Evolutionary conservation across 2,113 vertebrate species (phyloP), one percentile per base, ranked within the genome.

Genomic region (Calypte anna): DNA sequence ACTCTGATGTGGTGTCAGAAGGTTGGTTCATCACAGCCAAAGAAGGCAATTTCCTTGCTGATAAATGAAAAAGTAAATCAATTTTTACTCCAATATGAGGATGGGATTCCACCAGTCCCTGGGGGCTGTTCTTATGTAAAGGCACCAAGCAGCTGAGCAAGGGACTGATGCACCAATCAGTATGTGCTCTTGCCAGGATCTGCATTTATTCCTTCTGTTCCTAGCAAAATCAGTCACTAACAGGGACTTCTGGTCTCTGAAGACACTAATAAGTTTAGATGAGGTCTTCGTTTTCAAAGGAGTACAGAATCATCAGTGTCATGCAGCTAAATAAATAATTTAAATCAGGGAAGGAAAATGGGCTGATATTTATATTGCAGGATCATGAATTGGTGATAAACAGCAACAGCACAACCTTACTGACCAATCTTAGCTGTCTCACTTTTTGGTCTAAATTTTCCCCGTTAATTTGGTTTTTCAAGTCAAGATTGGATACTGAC

Each of bases 31-130:
- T 90, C 82, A 93, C 16, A 86, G 63, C 31, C 62, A 82, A 91
- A 88, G 70, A 72, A 90, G 70, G 84, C 63, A 86, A 92, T 96
- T 91, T 95, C 59, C 75, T 93, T 59, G 59, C 59, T 93, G 66
- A 92, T 74, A 90, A 92, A 92, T 90, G 43, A 77, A 94, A 85
- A 87, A 73, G 24, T 90, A 95, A 91, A 95, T 91, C 82, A 93
- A 80, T 85, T 91, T 92, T 88, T 74, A 77, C 36, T 91, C 81
- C 61, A 58, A 64, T 55, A 72, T 50, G 31, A 90, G 28, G 19
- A 79, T 59, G 31, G 67, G 53, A 91, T 96, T 89, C 70, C 85
- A 74, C 31, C 7, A 2, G 31, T 90, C 90, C 67, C 78, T 4
- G 3, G 64, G 23, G 94, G 7, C 16, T 85, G 57, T 69, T 92